Evolutionary conservation across 1,140 invertebrate genomes (phyloP).

Genomic region (Drosophila asahinai): DNA sequence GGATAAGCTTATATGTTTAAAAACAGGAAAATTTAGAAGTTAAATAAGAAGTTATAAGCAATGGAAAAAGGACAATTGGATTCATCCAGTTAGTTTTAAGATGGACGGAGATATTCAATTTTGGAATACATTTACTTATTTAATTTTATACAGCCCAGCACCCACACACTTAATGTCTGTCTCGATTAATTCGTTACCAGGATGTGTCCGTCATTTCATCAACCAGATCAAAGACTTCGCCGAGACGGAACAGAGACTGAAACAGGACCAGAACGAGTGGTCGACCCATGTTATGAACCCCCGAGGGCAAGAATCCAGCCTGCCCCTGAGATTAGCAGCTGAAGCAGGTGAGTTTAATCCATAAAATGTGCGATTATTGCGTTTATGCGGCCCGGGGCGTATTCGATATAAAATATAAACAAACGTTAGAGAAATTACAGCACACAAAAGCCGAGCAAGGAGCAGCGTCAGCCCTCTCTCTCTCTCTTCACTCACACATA

Average conservation of each 20-base stretch:
- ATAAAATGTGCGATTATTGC: constrained; percentile 84
- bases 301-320: constrained; percentile 20
- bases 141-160: not conserved
- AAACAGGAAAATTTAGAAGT: too few relatives aligned
- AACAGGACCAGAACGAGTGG: not conserved
- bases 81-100: too few relatives aligned
- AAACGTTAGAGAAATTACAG: constrained; percentile 82
- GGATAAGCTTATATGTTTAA: too few relatives aligned
- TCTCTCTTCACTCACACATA: constrained; percentile 23
- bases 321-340: constrained; percentile 66
- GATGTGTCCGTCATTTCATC: not conserved
- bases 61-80: too few relatives aligned
- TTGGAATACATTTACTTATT: not conserved
- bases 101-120: too few relatives aligned
- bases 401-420: constrained; percentile 84
- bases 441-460: constrained; percentile 59
- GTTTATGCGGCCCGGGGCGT: constrained; percentile 75
- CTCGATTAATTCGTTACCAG: not conserved
- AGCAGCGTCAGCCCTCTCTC: constrained; percentile 20
- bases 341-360: constrained; percentile 80
- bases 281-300: constrained; percentile 2
- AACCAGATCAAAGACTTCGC: constrained; percentile 4
- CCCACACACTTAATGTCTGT: not conserved
- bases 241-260: not conserved
- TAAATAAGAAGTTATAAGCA: too few relatives aligned